These are phyloP conservation scores for Pseudopleuronectes americanus DNA, from an alignment of 2,797 vertebrate species.

Conservation along the genomic window DNA sequence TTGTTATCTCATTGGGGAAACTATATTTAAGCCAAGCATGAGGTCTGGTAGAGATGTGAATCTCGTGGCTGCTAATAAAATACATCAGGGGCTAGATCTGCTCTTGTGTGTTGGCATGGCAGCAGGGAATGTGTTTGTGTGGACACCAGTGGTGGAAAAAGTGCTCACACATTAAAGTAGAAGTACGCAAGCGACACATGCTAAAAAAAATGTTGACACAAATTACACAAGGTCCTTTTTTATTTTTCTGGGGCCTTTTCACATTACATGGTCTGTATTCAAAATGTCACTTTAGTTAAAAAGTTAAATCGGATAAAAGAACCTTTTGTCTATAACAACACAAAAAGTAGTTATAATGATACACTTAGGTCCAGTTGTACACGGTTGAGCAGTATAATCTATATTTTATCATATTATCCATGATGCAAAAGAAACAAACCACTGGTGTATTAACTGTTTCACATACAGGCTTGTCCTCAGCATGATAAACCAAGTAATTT, in stretches of 20 bases:
- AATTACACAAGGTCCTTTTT: too few relatives aligned
- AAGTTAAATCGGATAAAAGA: too few relatives aligned
- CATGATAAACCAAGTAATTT: too few relatives aligned
- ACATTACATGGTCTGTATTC: not conserved
- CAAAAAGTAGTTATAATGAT: not conserved
- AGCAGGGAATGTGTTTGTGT: conserved; percentile 26
- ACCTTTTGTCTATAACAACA: not conserved
- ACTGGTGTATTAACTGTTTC: not conserved
- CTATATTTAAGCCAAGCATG: conserved; percentile 49
- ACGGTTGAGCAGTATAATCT: not conserved
- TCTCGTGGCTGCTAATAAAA: conserved; percentile 57
- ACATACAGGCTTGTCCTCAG: too few relatives aligned
- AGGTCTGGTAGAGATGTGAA: conserved; percentile 47
- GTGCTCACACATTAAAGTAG: too few relatives aligned
- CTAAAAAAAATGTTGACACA: not conserved
- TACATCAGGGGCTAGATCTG: conserved; percentile 23
- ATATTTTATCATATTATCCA: not conserved
- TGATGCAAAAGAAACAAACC: not conserved
- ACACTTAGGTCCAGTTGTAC: not conserved
- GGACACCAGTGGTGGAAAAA: too few relatives aligned
- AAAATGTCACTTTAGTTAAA: too few relatives aligned
- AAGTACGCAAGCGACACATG: not conserved
- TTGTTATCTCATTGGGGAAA: not conserved
- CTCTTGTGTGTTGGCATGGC: not conserved
- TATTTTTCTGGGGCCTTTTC: not conserved